Evolutionary conservation across 2,113 vertebrate species (phyloP).

Genomic region (Hippocampus mohnikei): DNA sequence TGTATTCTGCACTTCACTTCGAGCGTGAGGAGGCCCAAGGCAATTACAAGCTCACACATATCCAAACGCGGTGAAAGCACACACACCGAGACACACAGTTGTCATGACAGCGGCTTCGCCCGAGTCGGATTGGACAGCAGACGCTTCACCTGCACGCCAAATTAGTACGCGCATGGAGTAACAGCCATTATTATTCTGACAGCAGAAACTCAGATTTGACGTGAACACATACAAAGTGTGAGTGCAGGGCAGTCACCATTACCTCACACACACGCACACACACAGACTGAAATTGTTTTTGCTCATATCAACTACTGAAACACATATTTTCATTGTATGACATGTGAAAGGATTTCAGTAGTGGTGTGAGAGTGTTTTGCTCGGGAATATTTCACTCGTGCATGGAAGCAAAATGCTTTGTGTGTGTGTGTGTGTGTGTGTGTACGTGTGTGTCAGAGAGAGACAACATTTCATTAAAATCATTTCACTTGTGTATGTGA

Average conservation of each 20-base stretch:
- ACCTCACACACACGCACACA: background rate
- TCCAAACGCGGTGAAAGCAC: slow-evolving; percentile 20
- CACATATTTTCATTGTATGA: too few species aligned
- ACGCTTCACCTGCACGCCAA: slow-evolving; percentile 54
- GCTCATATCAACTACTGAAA: too few species aligned
- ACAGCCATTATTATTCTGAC: slow-evolving; percentile 55
- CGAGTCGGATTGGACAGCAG: slow-evolving; percentile 30
- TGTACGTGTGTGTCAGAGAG: too few species aligned
- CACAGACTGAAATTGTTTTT: too few species aligned
- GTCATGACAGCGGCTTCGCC: slow-evolving; percentile 65
- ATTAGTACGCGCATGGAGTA: slow-evolving; percentile 54
- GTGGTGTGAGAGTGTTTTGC: too few species aligned
- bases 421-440: too few species aligned
- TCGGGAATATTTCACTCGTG: too few species aligned
- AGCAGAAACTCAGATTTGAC: slow-evolving; percentile 13
- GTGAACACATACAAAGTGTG: slow-evolving; percentile 7
- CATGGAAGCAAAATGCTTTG: too few species aligned
- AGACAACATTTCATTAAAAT: too few species aligned
- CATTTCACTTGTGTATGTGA: too few species aligned
- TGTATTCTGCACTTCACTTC: slow-evolving; percentile 2
- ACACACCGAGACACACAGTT: slow-evolving; percentile 41
- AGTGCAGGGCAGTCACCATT: background rate
- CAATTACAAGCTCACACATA: slow-evolving; percentile 39
- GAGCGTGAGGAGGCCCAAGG: slow-evolving; percentile 7
- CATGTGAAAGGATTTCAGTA: too few species aligned